Base-by-base conservation (phyloP, 1,140 invertebrate genomes). In the Bombus huntii region DNA sequence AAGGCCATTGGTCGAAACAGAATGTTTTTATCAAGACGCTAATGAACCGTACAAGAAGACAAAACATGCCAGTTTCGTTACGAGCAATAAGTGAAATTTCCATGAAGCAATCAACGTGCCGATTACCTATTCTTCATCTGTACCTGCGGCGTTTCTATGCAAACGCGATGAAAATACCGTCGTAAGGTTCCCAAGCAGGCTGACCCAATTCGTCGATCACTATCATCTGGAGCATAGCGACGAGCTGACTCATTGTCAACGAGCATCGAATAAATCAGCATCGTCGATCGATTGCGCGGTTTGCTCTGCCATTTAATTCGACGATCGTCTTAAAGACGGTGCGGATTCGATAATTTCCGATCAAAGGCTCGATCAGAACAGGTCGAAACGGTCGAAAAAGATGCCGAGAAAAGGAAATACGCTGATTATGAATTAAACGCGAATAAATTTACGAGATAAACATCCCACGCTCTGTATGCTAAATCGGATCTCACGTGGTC, bases 121-220 rank as follows among this genome's bases (percentile, higher is more conserved):
- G 28, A 15, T 5, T 31, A 47, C 74, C 81, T 80, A 66, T 25
- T 53, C 66, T 47, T 31, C 53, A 1, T 42, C 37, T 2, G 15
- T 57, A 57, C 25, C 31, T 47, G 12, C 1, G 15, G 37, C 28
- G 37, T 62, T 31, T 80, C 15, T 8, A 80, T 85, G 83, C 83
- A 73, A 79, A 85, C 31, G 25, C n/a, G 42, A 74, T 72, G 44
- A 37, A 34, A 84, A 71, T 31, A 0, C 4, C 28, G 31, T n/a
- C 28, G 28, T 42, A 31, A 13, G 10, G 39, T 68, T 72, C 34
- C 66, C 57, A 44, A 81, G 34, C 25, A 31, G 13, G 9, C 34
- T 77, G 85, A 86, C 80, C 85, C 66, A 77, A 62, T 78, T 77
- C 72, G 66, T 53, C 47, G 81, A 86, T 83, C 59, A 22, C 37